Percentiles rank a stretch among this genome's conserved stretches.
Conservation (phyloP, 2,113 vertebrate genomes). For the Athene noctua region DNA sequence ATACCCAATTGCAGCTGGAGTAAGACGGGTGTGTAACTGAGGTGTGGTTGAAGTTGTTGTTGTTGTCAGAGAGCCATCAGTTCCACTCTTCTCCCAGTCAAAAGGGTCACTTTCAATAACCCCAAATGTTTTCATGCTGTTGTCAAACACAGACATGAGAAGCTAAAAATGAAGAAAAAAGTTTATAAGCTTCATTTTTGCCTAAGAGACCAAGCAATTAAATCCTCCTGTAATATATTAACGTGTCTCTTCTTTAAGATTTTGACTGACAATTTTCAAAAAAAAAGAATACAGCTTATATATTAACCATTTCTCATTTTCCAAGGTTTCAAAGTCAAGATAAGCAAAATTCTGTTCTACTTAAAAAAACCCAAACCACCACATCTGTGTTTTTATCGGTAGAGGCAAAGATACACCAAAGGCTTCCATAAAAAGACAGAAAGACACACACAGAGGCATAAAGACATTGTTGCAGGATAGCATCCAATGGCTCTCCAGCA, state of each 20-base stretch:
- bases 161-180: constrained; percentile 76
- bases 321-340: not conserved
- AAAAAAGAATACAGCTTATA: not conserved
- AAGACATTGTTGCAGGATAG: not conserved
- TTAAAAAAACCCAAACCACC: not conserved
- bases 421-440: not conserved
- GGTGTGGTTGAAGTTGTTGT: constrained; percentile 88
- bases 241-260: not conserved
- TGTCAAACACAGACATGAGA: constrained; percentile 95
- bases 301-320: not conserved
- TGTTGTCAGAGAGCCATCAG: constrained; percentile 87
- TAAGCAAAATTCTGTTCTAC: not conserved
- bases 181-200: not conserved
- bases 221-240: not conserved
- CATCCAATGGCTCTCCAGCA: not conserved
- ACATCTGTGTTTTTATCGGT: not conserved
- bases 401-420: not conserved
- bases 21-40: constrained; percentile 93
- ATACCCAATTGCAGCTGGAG: constrained; percentile 93
- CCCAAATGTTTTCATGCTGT: constrained; percentile 93
- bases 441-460: not conserved
- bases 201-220: not conserved
- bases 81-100: constrained; percentile 93
- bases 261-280: not conserved
- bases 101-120: constrained; percentile 95